Percentiles rank a stretch among this genome's conserved stretches.
phyloP scores from a whole-genome alignment of 2,888 invertebrate genomes.

The Pollenia griseotomentosa region DNA sequence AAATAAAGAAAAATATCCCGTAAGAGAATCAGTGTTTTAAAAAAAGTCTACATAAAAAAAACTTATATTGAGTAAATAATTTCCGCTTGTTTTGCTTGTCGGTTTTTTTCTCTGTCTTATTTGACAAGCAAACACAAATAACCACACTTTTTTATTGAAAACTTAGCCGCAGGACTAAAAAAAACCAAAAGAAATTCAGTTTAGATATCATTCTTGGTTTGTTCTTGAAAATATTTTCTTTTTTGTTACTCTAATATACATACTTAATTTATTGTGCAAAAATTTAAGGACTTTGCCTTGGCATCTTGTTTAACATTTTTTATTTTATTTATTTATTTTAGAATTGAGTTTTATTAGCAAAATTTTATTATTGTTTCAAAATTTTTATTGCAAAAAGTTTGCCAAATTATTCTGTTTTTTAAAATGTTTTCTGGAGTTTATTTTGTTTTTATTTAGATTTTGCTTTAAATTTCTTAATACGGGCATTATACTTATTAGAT shows the following conservation, averaged over 20 bases:
- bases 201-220: conserved; percentile 16
- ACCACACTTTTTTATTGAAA: conserved; percentile 45
- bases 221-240: background rate
- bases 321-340: background rate
- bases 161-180: conserved; percentile 30
- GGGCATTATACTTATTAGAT: background rate
- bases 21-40: conserved; percentile 24
- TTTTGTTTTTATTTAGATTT: background rate
- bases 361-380: conserved; percentile 15
- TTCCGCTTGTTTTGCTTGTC: conserved; percentile 12
- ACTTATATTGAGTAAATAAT: conserved; percentile 4
- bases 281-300: conserved; percentile 3
- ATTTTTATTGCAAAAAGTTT: conserved; percentile 17
- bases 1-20: conserved; percentile 47
- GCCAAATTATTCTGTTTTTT: conserved; percentile 3
- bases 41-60: background rate
- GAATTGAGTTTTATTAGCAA: conserved; percentile 35
- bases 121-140: conserved; percentile 33
- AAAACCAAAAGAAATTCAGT: conserved; percentile 39
- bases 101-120: conserved; percentile 30
- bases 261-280: background rate
- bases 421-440: background rate
- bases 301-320: background rate
- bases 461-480: background rate
- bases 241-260: background rate